These are phyloP conservation scores for Hypselothyrea guttata DNA, from an alignment of 2,888 invertebrate species.

Conservation along the genomic window DNA sequence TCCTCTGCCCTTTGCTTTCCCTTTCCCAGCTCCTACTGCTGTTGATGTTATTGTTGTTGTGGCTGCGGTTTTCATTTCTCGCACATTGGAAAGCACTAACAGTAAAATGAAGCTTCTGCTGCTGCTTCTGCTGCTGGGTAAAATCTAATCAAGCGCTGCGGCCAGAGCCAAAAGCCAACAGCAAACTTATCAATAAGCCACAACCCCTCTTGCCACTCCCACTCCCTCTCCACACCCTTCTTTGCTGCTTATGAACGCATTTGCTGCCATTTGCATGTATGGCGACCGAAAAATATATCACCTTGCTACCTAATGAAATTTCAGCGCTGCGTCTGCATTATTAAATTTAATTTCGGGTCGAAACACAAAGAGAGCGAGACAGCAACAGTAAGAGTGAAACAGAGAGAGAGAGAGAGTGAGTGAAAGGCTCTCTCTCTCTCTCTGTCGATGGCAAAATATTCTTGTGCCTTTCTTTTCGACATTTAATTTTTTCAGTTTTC, in stretches of 20 bases:
- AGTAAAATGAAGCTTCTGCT: background rate
- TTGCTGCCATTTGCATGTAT: conserved; percentile 36
- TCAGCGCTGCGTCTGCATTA: conserved; percentile 57
- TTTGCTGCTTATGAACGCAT: conserved; percentile 11
- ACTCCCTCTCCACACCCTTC: background rate
- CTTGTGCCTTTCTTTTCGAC: conserved; percentile 28
- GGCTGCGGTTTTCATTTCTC: conserved; percentile 59
- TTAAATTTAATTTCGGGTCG: conserved; percentile 69
- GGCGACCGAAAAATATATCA: conserved; percentile 27
- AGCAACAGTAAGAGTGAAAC: too few species aligned
- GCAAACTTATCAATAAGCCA: conserved; percentile 67
- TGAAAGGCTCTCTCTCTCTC: too few species aligned
- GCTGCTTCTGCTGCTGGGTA: conserved; percentile 34
- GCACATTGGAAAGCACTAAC: conserved; percentile 17
- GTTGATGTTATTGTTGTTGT: conserved; percentile 42
- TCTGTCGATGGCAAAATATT: conserved; percentile 59
- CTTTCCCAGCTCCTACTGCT: background rate
- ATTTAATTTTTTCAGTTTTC: conserved; percentile 7
- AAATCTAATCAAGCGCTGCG: conserved; percentile 78
- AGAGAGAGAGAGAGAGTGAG: conserved; percentile 17
- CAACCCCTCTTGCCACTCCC: conserved; percentile 17
- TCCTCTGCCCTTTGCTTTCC: background rate
- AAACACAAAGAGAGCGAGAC: conserved; percentile 18
- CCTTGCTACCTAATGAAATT: conserved; percentile 65
- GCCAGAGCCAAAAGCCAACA: conserved; percentile 38